Evolutionary conservation across 2,888 invertebrate species (phyloP), one percentile per base, ranked within the genome.

Genomic region (Leuctra nigra): DNA sequence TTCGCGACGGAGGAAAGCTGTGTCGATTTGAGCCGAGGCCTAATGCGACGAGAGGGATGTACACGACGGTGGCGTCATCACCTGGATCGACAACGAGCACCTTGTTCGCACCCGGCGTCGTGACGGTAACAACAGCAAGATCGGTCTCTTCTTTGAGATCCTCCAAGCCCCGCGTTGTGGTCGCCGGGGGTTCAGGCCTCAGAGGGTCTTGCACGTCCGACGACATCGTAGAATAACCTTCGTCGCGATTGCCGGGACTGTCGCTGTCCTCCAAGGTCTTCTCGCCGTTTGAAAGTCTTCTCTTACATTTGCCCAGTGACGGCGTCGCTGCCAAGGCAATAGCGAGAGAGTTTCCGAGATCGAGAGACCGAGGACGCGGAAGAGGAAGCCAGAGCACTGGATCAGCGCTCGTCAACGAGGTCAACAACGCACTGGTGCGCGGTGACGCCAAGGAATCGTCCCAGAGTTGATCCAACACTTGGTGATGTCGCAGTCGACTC

Each of bases 201-300:
- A 33, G 41, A 18, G 41, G 41, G 11, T 83, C 83, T 70, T 87
- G 87, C 1, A 87, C 86, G 68, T 88, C 88, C 61, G 86, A 86
- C 11, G 87, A 87, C 87, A 88, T 88, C 3, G 88, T 88, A 59
- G 87, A 87, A 71, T 88, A 88, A 16, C 87, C 88, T 69, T 88
- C 88, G 74, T 88, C 88, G 63, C 86, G 79, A 63, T 86, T 86
- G 39, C 85, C 85, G 0, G 86, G 86, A 59, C 86, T 85, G 68
- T 86, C 86, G 62, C 82, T 84, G 13, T 83, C 85, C 24, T 81
- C 84, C 22, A 41, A 18, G 11, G 41, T 16, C 41, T 41, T 41
- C 18, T 41, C 41, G 9, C 41, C 41, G 18, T 41, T 41, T 2
- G 41, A 48, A 22, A 48, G 48, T 18, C 36, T 53, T 11, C 35